phyloP scores from a whole-genome alignment of 2,113 vertebrate genomes.

The Chaetura pelagica region DNA sequence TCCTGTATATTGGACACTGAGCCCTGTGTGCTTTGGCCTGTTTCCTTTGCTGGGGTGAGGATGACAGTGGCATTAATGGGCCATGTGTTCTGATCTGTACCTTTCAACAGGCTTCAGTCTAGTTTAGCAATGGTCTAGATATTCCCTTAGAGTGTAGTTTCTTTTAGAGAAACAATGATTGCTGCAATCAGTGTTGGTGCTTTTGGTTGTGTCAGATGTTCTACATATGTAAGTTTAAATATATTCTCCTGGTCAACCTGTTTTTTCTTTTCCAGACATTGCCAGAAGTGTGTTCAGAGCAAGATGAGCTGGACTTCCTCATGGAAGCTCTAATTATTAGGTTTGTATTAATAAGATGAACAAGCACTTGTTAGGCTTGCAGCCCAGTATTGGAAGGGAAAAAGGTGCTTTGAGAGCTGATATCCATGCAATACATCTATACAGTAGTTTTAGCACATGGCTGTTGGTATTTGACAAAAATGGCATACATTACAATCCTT shows the following conservation, averaged over 20 bases:
- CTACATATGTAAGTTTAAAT: background rate
- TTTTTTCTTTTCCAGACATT: conserved; percentile 84
- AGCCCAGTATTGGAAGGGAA: background rate
- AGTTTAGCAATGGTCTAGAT: background rate
- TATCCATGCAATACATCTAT: background rate
- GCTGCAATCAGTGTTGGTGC: background rate
- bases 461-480: background rate
- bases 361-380: background rate
- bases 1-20: background rate
- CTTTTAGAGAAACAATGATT: background rate
- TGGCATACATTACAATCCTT: background rate
- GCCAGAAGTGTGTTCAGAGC: conserved; percentile 97
- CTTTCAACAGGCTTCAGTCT: background rate
- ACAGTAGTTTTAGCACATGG: background rate
- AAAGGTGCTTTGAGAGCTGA: background rate
- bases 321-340: conserved; percentile 99
- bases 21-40: background rate
- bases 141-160: background rate
- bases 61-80: background rate
- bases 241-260: background rate
- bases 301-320: conserved; percentile 97
- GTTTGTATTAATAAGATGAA: conserved; percentile 68
- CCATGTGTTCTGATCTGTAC: background rate
- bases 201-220: background rate
- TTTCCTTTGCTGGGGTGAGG: background rate